Conservation (phyloP, 2,888 invertebrate genomes). For the Ophion costatus region DNA sequence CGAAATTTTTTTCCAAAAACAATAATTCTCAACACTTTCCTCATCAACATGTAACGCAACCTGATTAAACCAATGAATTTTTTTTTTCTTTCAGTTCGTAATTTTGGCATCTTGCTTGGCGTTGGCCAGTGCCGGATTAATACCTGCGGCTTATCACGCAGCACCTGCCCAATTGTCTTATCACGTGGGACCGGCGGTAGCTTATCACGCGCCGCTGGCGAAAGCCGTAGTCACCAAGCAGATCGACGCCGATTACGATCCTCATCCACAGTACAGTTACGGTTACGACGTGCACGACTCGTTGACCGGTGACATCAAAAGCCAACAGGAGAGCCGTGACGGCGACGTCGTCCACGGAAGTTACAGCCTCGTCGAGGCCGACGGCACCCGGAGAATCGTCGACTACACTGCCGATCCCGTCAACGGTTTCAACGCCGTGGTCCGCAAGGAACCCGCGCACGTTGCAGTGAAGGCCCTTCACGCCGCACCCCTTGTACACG, state of each 20-base stretch:
- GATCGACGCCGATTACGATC: constrained; percentile 73
- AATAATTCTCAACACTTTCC: too few relatives aligned
- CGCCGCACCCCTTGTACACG: constrained; percentile 84
- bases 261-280: constrained; percentile 76
- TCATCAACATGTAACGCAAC: too few relatives aligned
- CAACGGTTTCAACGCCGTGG: constrained; percentile 76
- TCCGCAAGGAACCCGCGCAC: constrained; percentile 74
- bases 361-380: constrained; percentile 73
- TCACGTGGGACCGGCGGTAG: constrained; percentile 88
- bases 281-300: constrained; percentile 74
- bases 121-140: constrained; percentile 84
- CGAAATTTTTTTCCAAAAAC: too few relatives aligned
- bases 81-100: constrained; percentile 82
- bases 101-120: constrained; percentile 83
- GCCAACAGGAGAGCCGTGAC: constrained; percentile 74
- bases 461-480: constrained; percentile 77
- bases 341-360: constrained; percentile 75
- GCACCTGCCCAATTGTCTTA: constrained; percentile 83
- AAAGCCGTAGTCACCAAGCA: constrained; percentile 71
- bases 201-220: constrained; percentile 85
- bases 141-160: constrained; percentile 81
- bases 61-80: background rate
- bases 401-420: constrained; percentile 74
- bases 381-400: constrained; percentile 72
- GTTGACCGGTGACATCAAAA: constrained; percentile 74